phyloP scores from a whole-genome alignment of 1,140 invertebrate species.

The Pararge aegeria region DNA sequence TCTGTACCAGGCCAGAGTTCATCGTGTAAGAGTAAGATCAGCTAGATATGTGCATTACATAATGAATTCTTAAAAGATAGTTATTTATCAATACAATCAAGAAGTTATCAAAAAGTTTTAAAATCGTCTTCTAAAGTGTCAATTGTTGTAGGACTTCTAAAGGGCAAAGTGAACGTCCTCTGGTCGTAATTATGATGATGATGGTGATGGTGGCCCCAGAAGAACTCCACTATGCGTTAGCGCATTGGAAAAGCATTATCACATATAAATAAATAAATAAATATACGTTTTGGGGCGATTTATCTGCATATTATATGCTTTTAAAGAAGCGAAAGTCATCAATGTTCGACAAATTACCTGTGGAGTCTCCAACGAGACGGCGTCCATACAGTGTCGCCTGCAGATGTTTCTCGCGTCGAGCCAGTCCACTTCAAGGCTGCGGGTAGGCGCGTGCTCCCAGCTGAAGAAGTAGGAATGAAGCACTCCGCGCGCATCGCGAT shows the following conservation, averaged over 20 bases:
- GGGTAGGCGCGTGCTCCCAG: conserved; percentile 93
- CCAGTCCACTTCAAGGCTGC: conserved; percentile 93
- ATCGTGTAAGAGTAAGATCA: neutral
- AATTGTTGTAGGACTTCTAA: too few relatives aligned
- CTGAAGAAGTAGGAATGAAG: conserved; percentile 96
- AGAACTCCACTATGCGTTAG: too few relatives aligned
- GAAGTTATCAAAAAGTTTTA: too few relatives aligned
- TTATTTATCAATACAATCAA: too few relatives aligned
- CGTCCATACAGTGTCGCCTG: conserved; percentile 95
- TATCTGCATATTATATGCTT: too few relatives aligned
- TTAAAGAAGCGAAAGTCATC: neutral
- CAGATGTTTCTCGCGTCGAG: conserved; percentile 94
- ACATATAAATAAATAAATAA: too few relatives aligned
- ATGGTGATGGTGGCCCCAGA: too few relatives aligned
- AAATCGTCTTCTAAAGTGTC: too few relatives aligned
- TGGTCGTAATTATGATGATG: too few relatives aligned
- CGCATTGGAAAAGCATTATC: too few relatives aligned
- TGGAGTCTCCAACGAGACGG: conserved; percentile 93
- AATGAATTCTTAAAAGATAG: neutral
- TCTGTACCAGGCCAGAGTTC: neutral
- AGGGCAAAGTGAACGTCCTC: too few relatives aligned
- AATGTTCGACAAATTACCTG: conserved; percentile 69
- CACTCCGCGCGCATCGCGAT: conserved; percentile 91
- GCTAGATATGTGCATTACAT: neutral
- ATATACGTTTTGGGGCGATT: too few relatives aligned